Evolutionary conservation across 2,888 invertebrate genomes (phyloP), one percentile per base, ranked within the genome.

Genomic region (Philhelius pedissequus): DNA sequence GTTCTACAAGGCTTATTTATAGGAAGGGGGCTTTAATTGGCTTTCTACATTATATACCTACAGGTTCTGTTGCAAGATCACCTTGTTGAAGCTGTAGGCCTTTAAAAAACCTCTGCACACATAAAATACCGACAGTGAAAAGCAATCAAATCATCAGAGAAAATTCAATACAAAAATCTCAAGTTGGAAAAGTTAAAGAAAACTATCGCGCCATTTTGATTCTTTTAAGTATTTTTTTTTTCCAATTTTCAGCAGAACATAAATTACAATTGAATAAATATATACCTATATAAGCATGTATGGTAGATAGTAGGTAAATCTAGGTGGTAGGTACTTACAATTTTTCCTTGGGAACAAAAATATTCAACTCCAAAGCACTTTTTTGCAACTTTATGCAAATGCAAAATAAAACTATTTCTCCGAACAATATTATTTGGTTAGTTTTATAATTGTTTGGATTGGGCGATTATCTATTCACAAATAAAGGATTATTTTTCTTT

Each of bases 151-250:
- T 4, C n/a, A n/a, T n/a, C 5, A 13, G 2, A 13, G 22, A 18
- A 43, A 18, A 20, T 22, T 22, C 5, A 48, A 13, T 7, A 48
- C 20, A 48, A 48, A 13, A 3, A 20, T 18, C 1, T 2, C 2
- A 48, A 13, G 0, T 48, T 22, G n/a, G 11, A 20, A 20, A 20
- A 1, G 1, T 5, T 20, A 6, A 32, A 56, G 18, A 11, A 45
- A 45, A 43, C 60, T 45, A 62, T 45, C 32, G 62, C 62, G 62
- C 62, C 62, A 62, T 62, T 62, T 62, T 62, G 60, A 38, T 25
- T 58, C 25, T 27, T 11, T 60, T 9, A 60, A n/a, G n/a, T n/a
- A n/a, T n/a, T n/a, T n/a, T n/a, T 1, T 40, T 60, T 22, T 40
- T 2, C 15, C n/a, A n/a, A 60, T 40, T 5, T 40, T 15, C 1